phyloP scores from a whole-genome alignment of 2,113 vertebrate genomes.

The Bufo gargarizans region DNA sequence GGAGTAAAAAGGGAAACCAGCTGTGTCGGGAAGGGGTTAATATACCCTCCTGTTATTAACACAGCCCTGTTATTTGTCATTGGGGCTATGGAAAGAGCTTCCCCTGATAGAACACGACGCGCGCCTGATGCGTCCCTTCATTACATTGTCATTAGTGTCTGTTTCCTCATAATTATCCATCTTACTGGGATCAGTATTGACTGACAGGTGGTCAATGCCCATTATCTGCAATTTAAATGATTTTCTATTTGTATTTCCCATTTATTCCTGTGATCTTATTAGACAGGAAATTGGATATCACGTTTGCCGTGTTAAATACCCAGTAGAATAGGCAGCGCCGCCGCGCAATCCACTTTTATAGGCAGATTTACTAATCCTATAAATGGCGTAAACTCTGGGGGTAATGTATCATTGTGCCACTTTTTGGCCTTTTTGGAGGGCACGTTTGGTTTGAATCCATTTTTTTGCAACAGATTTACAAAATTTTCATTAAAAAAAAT shows the following conservation, averaged over 20 bases:
- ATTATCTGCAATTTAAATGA: background rate
- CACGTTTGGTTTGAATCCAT: too few relatives aligned
- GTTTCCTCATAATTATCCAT: background rate
- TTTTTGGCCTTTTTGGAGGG: too few relatives aligned
- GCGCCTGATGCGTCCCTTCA: background rate
- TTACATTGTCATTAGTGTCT: background rate
- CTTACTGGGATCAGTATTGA: conserved; percentile 16
- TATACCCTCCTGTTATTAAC: too few relatives aligned
- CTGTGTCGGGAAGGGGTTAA: too few relatives aligned
- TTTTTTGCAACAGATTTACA: too few relatives aligned
- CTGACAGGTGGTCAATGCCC: background rate
- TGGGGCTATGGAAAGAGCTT: background rate
- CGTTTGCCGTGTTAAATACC: background rate
- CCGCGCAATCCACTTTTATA: too few relatives aligned
- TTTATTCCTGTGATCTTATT: background rate
- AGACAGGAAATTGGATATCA: background rate
- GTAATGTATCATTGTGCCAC: too few relatives aligned
- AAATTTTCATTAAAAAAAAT: too few relatives aligned
- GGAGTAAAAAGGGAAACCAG: too few relatives aligned
- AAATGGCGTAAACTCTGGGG: too few relatives aligned
- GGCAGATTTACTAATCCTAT: too few relatives aligned
- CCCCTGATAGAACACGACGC: background rate
- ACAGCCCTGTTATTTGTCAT: background rate
- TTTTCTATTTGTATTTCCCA: background rate
- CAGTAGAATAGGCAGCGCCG: too few relatives aligned